Conservation (phyloP, 2,888 invertebrate species). For the Incurvaria masculella region DNA sequence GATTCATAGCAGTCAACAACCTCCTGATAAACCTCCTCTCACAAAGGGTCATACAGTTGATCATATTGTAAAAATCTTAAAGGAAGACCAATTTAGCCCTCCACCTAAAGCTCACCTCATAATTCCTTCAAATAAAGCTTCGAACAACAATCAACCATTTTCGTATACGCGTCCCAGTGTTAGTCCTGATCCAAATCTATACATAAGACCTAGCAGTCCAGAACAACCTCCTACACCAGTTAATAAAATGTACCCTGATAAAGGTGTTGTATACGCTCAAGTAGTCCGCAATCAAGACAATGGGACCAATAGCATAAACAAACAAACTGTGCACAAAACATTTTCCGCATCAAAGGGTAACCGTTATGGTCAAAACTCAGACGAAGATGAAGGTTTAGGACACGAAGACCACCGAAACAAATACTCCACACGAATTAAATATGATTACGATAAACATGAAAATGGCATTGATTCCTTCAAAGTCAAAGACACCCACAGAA, state of each 20-base stretch:
- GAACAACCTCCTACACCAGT: constrained; percentile 44
- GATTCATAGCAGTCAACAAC: constrained; percentile 72
- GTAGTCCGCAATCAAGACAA: constrained; percentile 54
- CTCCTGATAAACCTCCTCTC: constrained; percentile 64
- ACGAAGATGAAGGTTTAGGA: constrained; percentile 79
- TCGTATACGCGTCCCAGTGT: constrained; percentile 69
- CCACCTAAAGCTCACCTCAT: constrained; percentile 64
- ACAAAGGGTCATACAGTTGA: constrained; percentile 73
- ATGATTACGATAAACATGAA: constrained; percentile 48
- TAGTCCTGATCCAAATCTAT: constrained; percentile 47
- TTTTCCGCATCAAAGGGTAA: constrained; percentile 39
- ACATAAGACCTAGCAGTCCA: constrained; percentile 43
- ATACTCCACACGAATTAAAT: constrained; percentile 29
- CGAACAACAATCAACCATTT: constrained; percentile 75
- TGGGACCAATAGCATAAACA: constrained; percentile 26
- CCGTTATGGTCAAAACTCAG: constrained; percentile 59
- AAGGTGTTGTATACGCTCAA: constrained; percentile 74
- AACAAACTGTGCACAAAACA: constrained; percentile 53
- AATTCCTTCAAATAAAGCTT: constrained; percentile 57
- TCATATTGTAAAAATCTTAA: constrained; percentile 72
- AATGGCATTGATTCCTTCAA: constrained; percentile 45
- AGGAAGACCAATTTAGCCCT: constrained; percentile 65
- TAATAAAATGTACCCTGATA: constrained; percentile 48
- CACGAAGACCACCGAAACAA: constrained; percentile 59
- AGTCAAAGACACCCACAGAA: constrained; percentile 38